Evolutionary conservation across 2,888 invertebrate genomes (phyloP).

Genomic region (Trimorus sp.): DNA sequence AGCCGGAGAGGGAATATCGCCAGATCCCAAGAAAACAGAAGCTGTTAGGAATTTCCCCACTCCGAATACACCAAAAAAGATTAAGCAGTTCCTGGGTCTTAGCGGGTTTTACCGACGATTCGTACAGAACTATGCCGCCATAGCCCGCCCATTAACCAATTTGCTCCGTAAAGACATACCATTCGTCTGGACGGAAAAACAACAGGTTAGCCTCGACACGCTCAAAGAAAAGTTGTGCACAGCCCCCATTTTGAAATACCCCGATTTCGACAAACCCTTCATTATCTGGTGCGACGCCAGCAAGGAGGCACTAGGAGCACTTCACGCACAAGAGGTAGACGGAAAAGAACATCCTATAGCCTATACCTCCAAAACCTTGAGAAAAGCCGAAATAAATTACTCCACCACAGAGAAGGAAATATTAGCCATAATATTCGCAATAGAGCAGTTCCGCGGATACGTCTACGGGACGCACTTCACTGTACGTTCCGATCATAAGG

Average conservation of each 20-base stretch:
- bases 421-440: neutral
- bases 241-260: neutral
- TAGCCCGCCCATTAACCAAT: constrained; percentile 28
- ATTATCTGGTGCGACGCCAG: neutral
- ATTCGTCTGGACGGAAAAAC: too few species aligned
- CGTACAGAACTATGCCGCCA: constrained; percentile 20
- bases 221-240: neutral
- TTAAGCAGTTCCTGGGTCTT: too few species aligned
- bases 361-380: neutral
- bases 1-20: constrained; percentile 1
- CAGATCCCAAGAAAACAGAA: too few species aligned
- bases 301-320: neutral
- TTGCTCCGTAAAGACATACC: too few species aligned
- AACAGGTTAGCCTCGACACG: neutral
- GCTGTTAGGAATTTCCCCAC: constrained; percentile 16
- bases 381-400: too few species aligned
- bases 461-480: neutral
- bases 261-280: neutral
- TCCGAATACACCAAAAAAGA: neutral
- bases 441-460: neutral
- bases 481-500: neutral
- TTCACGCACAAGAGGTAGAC: neutral
- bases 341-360: neutral
- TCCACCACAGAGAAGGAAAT: too few species aligned
- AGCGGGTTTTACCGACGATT: constrained; percentile 13